Evolutionary conservation across 37 sponge, comb jelly and placozoan genomes (phyloP), one percentile per base, ranked within the genome.

Genomic region (Spongilla lacustris): DNA sequence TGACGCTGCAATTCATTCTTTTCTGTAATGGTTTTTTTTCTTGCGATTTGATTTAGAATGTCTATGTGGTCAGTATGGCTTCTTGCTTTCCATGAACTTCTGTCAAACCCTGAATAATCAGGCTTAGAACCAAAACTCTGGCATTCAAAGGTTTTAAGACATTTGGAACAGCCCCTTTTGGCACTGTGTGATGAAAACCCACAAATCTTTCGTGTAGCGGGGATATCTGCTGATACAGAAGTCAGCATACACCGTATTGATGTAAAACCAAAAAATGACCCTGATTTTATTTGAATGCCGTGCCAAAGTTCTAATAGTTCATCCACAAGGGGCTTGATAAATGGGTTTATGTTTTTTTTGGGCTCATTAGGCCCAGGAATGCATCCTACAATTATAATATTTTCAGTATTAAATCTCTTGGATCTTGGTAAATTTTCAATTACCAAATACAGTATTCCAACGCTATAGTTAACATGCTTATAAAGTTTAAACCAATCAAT

Each of bases 401-500:
- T 91, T 31, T 87, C 87, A 41, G 35, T 19, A 36, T 74, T 86
- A 25, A 50, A 87, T 21, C 83, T 25, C 19, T 5, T 22, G 25
- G 26, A 30, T 28, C 91, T 75, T 19, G 92, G 92, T 4, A 91
- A 74, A 74, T 91, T 91, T 23, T 77, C 58, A 71, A 87, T 84
- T 23, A 48, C 29, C 24, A 87, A 49, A 36, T 84, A 91, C 19
- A 91, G 82, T 24, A 50, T 83, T 49, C 92, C 92, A 48, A 91
- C 84, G 0, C 79, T 19, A 14, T 58, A 10, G 11, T 41, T 41
- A 41, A 6, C 75, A 68, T 87, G 81, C n/a, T 34, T 48, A 74
- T 69, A 92, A 49, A 85, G 81, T 25, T 80, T 73, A 75, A 92
- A 92, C 88, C 92, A 84, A 50, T 92, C 92, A 19, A 92, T 49